Percentiles rank a stretch among this genome's conserved stretches.
Conservation (phyloP, 2,797 vertebrate genomes). For the Florisuga fusca region DNA sequence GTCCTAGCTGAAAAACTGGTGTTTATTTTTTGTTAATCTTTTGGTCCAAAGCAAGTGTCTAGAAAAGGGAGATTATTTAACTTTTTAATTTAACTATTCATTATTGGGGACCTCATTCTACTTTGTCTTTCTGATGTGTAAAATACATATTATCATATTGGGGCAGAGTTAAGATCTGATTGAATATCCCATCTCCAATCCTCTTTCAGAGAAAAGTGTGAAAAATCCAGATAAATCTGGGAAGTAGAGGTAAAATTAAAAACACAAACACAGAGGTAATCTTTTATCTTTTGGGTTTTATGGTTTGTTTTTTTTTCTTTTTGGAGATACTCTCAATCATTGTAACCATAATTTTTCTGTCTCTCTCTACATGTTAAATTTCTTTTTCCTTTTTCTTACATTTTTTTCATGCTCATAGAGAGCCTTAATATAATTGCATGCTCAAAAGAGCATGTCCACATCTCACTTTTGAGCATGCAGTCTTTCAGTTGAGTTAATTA, state of each 20-base stretch:
- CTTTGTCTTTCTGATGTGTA: neutral
- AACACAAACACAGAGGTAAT: neutral
- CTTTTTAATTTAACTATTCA: neutral
- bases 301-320: neutral
- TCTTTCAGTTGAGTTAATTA: neutral
- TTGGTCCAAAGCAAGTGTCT: neutral
- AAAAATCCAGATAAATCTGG: neutral
- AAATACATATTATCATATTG: neutral
- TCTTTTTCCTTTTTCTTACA: neutral
- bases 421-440: neutral
- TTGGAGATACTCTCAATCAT: neutral
- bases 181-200: neutral
- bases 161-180: neutral
- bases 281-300: no score
- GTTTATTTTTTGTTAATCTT: neutral
- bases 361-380: neutral
- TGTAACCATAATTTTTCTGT: neutral
- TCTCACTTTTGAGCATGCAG: neutral
- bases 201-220: neutral
- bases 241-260: neutral
- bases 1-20: neutral
- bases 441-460: neutral
- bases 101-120: neutral
- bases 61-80: neutral
- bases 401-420: neutral